Percentiles rank a stretch among this genome's conserved stretches.
Conservation (phyloP, 2,797 vertebrate species). For the Pampus argenteus region DNA sequence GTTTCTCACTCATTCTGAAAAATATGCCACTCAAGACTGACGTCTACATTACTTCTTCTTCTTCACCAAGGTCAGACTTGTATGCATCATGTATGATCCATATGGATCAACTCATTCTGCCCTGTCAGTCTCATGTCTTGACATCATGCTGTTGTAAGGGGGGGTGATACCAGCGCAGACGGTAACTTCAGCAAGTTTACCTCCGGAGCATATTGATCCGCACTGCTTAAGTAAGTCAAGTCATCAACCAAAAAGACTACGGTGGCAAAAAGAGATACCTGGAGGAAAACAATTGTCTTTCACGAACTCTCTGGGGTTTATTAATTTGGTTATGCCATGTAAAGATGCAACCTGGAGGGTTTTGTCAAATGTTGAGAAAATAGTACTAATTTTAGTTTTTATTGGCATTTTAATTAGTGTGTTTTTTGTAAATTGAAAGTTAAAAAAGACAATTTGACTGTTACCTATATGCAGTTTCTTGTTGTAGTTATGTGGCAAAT, state of each 20-base stretch:
- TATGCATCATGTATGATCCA: constrained; percentile 32
- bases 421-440: constrained; percentile 10
- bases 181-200: constrained; percentile 73
- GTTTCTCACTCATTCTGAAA: background rate
- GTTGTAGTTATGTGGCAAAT: background rate
- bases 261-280: constrained; percentile 63
- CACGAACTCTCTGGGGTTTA: constrained; percentile 46
- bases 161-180: constrained; percentile 41
- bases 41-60: constrained; percentile 25
- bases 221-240: constrained; percentile 68
- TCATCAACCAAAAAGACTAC: constrained; percentile 72
- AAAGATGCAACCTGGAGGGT: constrained; percentile 27
- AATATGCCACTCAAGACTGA: constrained; percentile 6
- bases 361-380: constrained; percentile 1
- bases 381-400: background rate
- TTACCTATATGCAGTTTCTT: constrained; percentile 15
- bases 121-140: constrained; percentile 34
- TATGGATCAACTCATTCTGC: constrained; percentile 43
- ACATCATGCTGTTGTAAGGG: constrained; percentile 35
- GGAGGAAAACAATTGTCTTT: constrained; percentile 49
- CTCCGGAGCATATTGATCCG: constrained; percentile 71
- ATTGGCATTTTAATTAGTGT: background rate
- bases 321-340: constrained; percentile 53
- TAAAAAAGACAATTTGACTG: background rate
- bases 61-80: constrained; percentile 51